A percentile compares a stretch with the other conserved stretches of the same genome.
Conservation (phyloP, 2,113 vertebrate species). For the Glaucomys volans region DNA sequence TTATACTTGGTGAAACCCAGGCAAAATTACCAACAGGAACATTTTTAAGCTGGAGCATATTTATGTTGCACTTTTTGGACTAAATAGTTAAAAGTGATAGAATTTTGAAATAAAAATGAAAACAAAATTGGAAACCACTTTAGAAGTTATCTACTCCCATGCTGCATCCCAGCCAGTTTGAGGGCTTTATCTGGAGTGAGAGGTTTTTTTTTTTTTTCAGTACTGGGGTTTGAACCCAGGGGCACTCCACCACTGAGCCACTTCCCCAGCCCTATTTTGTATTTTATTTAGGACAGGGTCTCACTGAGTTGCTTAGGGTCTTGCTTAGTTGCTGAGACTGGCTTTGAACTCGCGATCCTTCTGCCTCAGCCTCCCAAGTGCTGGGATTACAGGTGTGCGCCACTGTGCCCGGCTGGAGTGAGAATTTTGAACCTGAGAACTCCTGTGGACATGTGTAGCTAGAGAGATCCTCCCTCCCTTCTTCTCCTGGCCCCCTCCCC, state of each 20-base stretch:
- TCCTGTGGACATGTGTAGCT: not conserved
- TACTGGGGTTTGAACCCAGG: no score
- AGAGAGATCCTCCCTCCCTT: not conserved
- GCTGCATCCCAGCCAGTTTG: not conserved
- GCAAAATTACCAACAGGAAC: not conserved
- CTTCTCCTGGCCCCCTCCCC: not conserved
- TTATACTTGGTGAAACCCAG: slow-evolving; percentile 28
- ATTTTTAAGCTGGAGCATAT: not conserved
- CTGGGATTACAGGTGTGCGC: no score
- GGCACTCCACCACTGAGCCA: no score
- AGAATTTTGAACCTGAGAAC: not conserved
- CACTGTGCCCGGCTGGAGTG: no score
- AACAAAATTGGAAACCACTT: not conserved
- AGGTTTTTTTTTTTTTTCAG: no score
- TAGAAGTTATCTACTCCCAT: not conserved
- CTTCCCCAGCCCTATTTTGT: no score
- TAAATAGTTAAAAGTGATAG: not conserved
- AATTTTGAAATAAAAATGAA: slow-evolving; percentile 17
- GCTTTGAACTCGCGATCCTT: no score
- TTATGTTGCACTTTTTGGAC: not conserved
- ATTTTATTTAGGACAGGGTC: no score
- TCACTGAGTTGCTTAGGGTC: no score
- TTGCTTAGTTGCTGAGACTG: no score
- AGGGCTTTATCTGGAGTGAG: not conserved
- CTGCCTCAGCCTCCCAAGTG: no score